Percentiles rank a stretch among this genome's conserved stretches.
Evolutionary conservation across 2,797 vertebrate genomes (phyloP).

Genomic region (Xenentodon cancila): DNA sequence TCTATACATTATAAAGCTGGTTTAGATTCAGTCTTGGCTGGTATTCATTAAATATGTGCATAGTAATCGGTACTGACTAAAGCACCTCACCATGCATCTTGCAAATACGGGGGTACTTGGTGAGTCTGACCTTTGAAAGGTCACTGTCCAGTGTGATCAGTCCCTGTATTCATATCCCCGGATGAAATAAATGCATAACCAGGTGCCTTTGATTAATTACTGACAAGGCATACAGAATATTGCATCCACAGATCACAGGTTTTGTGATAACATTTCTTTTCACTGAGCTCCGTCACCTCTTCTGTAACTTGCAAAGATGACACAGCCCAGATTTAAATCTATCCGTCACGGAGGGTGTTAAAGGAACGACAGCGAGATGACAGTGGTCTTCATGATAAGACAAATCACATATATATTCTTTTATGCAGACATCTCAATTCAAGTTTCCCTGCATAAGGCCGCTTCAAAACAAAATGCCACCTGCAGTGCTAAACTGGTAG

Average conservation of each 20-base stretch:
- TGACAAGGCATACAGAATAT: conserved; percentile 50
- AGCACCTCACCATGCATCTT: conserved; percentile 14
- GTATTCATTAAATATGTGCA: conserved; percentile 56
- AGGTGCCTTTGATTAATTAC: conserved; percentile 72
- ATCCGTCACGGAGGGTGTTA: conserved; percentile 6
- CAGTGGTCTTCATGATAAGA: no score
- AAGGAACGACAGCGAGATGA: no score
- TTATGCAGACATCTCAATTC: no score
- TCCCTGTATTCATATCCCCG: conserved; percentile 10
- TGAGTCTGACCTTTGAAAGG: conserved; percentile 66
- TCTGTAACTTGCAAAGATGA: conserved; percentile 46
- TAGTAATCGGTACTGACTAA: conserved; percentile 55
- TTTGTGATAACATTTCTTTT: conserved; percentile 65
- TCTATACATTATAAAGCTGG: conserved; percentile 2
- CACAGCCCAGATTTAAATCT: conserved; percentile 33
- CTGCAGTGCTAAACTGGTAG: no score
- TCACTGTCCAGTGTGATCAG: conserved; percentile 48
- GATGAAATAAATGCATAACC: conserved; percentile 60
- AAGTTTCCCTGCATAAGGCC: no score
- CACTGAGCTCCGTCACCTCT: conserved; percentile 51
- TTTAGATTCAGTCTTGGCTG: conserved; percentile 22
- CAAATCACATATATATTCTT: no score
- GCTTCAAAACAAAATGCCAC: no score
- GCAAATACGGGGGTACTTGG: conserved; percentile 38
- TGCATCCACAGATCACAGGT: conserved; percentile 64